Conservation (phyloP, 2,797 vertebrate species). For the Vultur gryphus region DNA sequence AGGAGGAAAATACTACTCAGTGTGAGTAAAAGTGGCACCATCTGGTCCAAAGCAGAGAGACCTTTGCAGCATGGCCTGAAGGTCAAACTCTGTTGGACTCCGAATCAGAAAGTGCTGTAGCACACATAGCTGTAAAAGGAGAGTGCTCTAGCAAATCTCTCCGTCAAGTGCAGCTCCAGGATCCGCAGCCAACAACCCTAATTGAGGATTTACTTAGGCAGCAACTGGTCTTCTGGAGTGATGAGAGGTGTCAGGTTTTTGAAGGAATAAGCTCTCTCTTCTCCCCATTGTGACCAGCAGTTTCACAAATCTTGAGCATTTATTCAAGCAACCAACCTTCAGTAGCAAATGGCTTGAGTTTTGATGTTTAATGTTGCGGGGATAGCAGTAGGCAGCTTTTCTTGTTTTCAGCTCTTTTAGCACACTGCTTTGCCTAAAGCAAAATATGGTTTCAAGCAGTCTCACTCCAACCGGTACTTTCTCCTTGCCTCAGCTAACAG, state of each 20-base stretch:
- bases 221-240: background rate
- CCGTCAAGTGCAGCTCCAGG: fast-evolving
- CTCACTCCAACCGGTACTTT: constrained; percentile 31
- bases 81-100: constrained; percentile 20
- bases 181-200: constrained; percentile 9
- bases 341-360: constrained; percentile 46
- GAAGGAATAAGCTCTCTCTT: constrained; percentile 1
- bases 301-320: constrained; percentile 41
- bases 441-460: constrained; percentile 64
- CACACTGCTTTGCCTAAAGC: constrained; percentile 68
- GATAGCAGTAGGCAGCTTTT: constrained; percentile 55
- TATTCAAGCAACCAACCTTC: constrained; percentile 51
- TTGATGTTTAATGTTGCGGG: constrained; percentile 67
- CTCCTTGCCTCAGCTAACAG: constrained; percentile 60
- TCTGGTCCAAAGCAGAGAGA: background rate
- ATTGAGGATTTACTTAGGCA: constrained; percentile 15
- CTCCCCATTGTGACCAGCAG: constrained; percentile 30
- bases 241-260: background rate
- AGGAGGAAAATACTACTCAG: background rate
- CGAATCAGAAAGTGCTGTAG: background rate
- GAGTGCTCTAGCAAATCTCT: background rate
- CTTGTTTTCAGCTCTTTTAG: constrained; percentile 65
- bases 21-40: constrained; percentile 3
- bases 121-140: background rate
- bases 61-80: background rate